Evolutionary conservation across 64 coral and sea anemone genomes (phyloP).

Genomic region (Actinia tenebrosa): DNA sequence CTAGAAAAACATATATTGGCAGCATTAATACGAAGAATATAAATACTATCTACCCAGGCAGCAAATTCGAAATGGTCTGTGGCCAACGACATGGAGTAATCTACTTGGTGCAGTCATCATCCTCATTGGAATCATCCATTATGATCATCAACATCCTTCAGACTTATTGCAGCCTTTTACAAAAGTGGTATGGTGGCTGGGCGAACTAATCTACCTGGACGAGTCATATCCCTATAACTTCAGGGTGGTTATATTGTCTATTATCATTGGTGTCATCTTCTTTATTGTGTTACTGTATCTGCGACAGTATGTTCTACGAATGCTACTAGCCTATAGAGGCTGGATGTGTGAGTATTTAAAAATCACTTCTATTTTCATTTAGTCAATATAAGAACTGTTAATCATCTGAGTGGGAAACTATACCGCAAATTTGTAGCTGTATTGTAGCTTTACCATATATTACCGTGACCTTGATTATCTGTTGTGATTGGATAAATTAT

Average conservation of each 20-base stretch:
- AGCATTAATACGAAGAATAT: too few relatives aligned
- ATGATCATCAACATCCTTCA: constrained; percentile 52
- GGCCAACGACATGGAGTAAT: constrained; percentile 89
- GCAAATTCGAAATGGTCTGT: constrained; percentile 91
- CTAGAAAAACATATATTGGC: too few relatives aligned
- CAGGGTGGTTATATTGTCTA: constrained; percentile 45
- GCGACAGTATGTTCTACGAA: constrained; percentile 72
- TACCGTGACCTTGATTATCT: too few relatives aligned
- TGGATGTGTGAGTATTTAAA: constrained; percentile 89
- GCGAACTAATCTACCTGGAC: constrained; percentile 60
- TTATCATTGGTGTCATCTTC: constrained; percentile 66
- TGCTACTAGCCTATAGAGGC: constrained; percentile 72
- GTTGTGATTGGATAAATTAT: too few relatives aligned
- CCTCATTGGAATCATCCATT: constrained; percentile 66
- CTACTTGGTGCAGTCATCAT: constrained; percentile 54
- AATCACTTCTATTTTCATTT: too few relatives aligned
- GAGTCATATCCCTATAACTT: constrained; percentile 75
- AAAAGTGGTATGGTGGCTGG: constrained; percentile 48
- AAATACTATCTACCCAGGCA: constrained; percentile 5
- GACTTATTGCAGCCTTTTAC: constrained; percentile 42
- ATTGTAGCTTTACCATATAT: too few relatives aligned
- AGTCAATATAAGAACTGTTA: too few relatives aligned
- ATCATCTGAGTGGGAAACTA: too few relatives aligned
- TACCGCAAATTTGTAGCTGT: too few relatives aligned
- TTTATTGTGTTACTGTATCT: constrained; percentile 78